Evolutionary conservation across 2,888 invertebrate genomes (phyloP), one percentile per base, ranked within the genome.

Genomic region (Petrophora chlorosata): DNA sequence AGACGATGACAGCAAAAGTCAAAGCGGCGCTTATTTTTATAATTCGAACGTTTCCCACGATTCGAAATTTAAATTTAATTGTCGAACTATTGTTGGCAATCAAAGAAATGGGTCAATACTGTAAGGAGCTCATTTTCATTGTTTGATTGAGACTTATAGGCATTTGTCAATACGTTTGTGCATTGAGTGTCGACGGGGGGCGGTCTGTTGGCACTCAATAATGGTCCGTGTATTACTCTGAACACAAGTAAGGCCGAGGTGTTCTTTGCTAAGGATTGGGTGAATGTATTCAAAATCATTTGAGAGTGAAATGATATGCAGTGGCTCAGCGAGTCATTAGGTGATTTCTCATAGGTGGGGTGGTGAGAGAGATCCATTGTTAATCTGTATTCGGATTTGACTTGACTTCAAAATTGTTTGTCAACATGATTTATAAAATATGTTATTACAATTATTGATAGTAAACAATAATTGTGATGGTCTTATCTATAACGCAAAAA

Each of bases 31-130:
- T 81, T 87, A n/a, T n/a, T n/a, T n/a, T n/a, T n/a, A n/a, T n/a
- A 88, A 89, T 87, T 82, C 82, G 76, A 65, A 55, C 58, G 56
- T 73, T 90, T 90, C 89, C 86, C 89, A 90, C 89, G 89, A n/a
- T 78, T 76, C 67, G 69, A 75, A 78, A 83, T 85, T 82, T 76
- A 80, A 83, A 84, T 86, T 85, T 81, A 87, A 89, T 88, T 84
- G 86, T 85, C 73, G 82, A 79, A 74, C 77, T 73, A 82, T 85
- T 85, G 81, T 83, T 65, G 67, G 65, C 74, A 79, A 77, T 83
- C 76, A 82, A 85, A 87, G 86, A 87, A 89, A 88, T 82, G 73
- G 87, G 88, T 89, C 89, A 89, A 88, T 88, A 86, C 73, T 67
- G 67, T 68, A 76, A 79, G 83, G 74, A 77, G 77, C 73, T 73